Percentiles rank a stretch among this genome's conserved stretches.
These are phyloP conservation scores for Latheticus oryzae DNA, from an alignment of 2,888 invertebrate species.

Conservation along the genomic window DNA sequence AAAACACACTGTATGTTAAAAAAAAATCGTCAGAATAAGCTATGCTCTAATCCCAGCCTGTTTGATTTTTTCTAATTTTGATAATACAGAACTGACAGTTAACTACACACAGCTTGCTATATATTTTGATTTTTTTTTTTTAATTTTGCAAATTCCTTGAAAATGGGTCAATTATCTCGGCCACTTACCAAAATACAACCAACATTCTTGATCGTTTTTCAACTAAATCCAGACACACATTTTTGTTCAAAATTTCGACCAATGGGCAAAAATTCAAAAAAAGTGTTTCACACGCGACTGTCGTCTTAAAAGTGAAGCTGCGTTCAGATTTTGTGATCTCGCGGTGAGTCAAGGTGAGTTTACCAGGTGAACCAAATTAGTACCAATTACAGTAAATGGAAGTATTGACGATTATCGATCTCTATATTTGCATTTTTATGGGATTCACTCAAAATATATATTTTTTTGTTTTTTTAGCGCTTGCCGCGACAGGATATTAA, in stretches of 20 bases:
- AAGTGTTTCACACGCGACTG: constrained; percentile 2
- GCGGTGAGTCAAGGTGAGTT: constrained; percentile 23
- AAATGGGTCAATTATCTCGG: constrained; percentile 13
- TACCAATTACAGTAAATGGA: constrained; percentile 26
- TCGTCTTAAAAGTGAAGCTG: background rate
- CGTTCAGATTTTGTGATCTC: constrained; percentile 14
- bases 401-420: constrained; percentile 16
- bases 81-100: too few species aligned
- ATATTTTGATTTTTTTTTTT: too few species aligned
- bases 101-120: too few species aligned
- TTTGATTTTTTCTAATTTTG: too few species aligned
- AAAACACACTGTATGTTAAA: too few species aligned
- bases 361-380: constrained; percentile 24
- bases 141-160: background rate
- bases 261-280: constrained; percentile 15
- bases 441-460: too few species aligned
- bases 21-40: too few species aligned
- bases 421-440: constrained; percentile 13
- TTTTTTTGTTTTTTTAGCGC: too few species aligned
- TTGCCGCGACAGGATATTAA: too few species aligned
- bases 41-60: too few species aligned
- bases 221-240: constrained; percentile 5
- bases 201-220: constrained; percentile 14
- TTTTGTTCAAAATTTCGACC: constrained; percentile 4
- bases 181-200: constrained; percentile 12